Evolutionary conservation across 2,113 vertebrate species (phyloP).

Genomic region (Speoplatyrhinus poulsoni): DNA sequence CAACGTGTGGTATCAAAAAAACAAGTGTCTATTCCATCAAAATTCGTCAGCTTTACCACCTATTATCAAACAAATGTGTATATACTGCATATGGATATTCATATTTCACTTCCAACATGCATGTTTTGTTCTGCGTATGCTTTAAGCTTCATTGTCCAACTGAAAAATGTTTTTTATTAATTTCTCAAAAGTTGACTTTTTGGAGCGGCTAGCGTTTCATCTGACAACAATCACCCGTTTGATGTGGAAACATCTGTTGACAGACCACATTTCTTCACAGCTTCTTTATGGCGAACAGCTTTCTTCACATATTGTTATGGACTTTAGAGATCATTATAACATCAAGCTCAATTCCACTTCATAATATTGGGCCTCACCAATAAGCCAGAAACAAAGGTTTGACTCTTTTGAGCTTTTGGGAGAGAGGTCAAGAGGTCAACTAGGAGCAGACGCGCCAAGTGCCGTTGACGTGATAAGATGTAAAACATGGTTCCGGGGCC

Average conservation of each 20-base stretch:
- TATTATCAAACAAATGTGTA: too few relatives aligned
- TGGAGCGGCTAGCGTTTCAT: slow-evolving; percentile 49
- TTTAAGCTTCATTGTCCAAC: too few relatives aligned
- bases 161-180: background rate
- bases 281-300: slow-evolving; percentile 10
- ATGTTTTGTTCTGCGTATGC: too few relatives aligned
- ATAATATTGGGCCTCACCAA: slow-evolving; percentile 23
- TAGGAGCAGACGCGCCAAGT: slow-evolving; percentile 14
- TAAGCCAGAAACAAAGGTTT: slow-evolving; percentile 36
- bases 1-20: too few relatives aligned
- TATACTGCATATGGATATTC: too few relatives aligned
- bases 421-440: slow-evolving; percentile 7
- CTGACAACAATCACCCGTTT: slow-evolving; percentile 64
- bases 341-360: slow-evolving; percentile 22
- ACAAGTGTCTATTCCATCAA: too few relatives aligned
- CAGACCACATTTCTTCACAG: slow-evolving; percentile 52
- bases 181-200: slow-evolving; percentile 39
- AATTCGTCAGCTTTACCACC: too few relatives aligned
- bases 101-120: too few relatives aligned
- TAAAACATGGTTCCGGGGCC: slow-evolving; percentile 13
- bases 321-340: slow-evolving; percentile 30
- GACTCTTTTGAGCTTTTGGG: background rate
- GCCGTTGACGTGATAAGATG: background rate
- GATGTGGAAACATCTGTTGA: slow-evolving; percentile 58
- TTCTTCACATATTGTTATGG: slow-evolving; percentile 29